Evolutionary conservation across 2,888 invertebrate genomes (phyloP), one percentile per base, ranked within the genome.

Genomic region (Balanococcus diminutus): DNA sequence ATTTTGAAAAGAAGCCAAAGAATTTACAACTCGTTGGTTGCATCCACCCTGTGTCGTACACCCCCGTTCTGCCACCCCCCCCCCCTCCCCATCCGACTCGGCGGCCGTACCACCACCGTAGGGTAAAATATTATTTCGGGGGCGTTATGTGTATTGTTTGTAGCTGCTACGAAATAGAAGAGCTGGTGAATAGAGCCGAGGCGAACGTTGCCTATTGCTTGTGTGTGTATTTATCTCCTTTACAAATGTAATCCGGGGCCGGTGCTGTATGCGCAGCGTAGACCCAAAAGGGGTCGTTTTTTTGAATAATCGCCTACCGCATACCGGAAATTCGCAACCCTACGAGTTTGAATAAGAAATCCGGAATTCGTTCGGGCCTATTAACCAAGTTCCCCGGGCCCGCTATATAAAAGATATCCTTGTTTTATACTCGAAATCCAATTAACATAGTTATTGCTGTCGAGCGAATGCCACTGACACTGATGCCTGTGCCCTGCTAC

Each of bases 231-330:
- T n/a, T n/a, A n/a, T n/a, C n/a, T n/a, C n/a, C 85, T 46, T 51
- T 51, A 46, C 31, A 85, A 85, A 85, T 75, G 75, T 85, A 85
- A 85, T 85, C 85, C 85, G 75, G 75, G 85, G 85, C 85, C 85
- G 72, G 75, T 75, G 85, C 28, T 84, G 28, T 32, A 2, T n/a
- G 75, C 83, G 56, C 22, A n/a, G n/a, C 14, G 14, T 56, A 56
- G 56, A 46, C 16, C 79, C 46, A 79, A 85, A 85, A 85, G 85
- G 85, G 85, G 85, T 75, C 79, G 79, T 61, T 72, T 84, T 56
- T 85, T 46, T 85, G 85, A 85, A 85, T 75, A 85, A 75, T 75
- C 85, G 79, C 84, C 39, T 72, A 61, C 56, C 31, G 61, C 61
- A 83, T 56, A 85, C 85, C 85, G 85, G 85, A 85, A 85, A 51